phyloP scores from a whole-genome alignment of 2,113 vertebrate genomes.

The Ictidomys tridecemlineatus region DNA sequence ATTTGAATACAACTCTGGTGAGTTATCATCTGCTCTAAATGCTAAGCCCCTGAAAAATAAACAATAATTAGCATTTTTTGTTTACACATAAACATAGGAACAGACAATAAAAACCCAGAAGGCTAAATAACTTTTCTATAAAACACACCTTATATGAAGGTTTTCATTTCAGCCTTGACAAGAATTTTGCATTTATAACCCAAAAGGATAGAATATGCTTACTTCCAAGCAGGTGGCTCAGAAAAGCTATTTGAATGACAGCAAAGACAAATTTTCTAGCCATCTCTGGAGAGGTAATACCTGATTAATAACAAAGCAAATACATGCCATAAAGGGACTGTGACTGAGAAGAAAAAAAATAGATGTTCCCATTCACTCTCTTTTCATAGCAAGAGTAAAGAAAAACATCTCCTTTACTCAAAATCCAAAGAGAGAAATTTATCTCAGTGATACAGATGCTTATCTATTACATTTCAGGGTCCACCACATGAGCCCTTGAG shows the following conservation, averaged over 20 bases:
- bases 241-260: constrained; percentile 25
- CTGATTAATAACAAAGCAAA: constrained; percentile 35
- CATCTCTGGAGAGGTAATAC: neutral
- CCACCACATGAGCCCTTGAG: neutral
- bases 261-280: neutral
- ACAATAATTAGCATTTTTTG: neutral
- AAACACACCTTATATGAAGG: neutral
- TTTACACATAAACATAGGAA: neutral
- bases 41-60: neutral
- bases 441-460: constrained; percentile 20
- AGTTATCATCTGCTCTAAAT: neutral
- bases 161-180: neutral
- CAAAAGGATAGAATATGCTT: neutral
- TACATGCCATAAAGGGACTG: neutral
- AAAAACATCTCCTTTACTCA: constrained; percentile 46
- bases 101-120: constrained; percentile 27
- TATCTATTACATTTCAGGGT: constrained; percentile 6
- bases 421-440: constrained; percentile 36
- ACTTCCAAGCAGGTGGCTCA: constrained; percentile 4
- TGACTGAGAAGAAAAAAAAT: neutral
- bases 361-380: neutral
- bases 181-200: neutral
- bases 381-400: constrained; percentile 24
- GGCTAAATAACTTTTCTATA: neutral
- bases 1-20: neutral